A percentile compares a stretch with the other conserved stretches of the same genome.
These are phyloP conservation scores for Elgonia sp. DNA, from an alignment of 2,888 invertebrate species.

Conservation along the genomic window DNA sequence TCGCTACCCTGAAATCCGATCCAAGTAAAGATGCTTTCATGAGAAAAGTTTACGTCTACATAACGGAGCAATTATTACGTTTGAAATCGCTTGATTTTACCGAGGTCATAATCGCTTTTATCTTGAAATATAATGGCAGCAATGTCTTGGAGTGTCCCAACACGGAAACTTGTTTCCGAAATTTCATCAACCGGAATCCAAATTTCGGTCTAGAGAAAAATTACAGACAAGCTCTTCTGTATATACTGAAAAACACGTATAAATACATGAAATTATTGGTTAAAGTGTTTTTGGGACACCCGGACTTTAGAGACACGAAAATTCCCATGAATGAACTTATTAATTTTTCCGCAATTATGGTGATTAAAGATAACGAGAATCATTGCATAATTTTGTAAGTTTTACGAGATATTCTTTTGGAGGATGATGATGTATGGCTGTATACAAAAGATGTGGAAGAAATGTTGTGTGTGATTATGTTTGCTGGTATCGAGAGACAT, in stretches of 20 bases:
- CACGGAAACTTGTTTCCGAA: conserved; percentile 78
- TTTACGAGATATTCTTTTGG: conserved; percentile 66
- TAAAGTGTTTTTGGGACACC: conserved; percentile 81
- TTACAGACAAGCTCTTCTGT: conserved; percentile 74
- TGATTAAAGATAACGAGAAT: conserved; percentile 75
- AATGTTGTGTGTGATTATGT: conserved; percentile 58
- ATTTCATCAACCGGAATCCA: conserved; percentile 79
- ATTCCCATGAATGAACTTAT: conserved; percentile 80
- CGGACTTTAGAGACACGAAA: conserved; percentile 77
- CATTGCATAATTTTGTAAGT: conserved; percentile 74
- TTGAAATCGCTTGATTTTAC: conserved; percentile 79
- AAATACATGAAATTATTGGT: conserved; percentile 81
- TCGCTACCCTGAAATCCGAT: conserved; percentile 76
- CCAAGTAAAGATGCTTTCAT: conserved; percentile 74
- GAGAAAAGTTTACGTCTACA: conserved; percentile 72
- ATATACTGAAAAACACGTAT: conserved; percentile 79
- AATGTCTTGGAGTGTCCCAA: conserved; percentile 78
- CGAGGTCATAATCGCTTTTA: conserved; percentile 79
- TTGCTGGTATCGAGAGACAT: conserved; percentile 68
- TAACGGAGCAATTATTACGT: conserved; percentile 76
- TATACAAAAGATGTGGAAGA: conserved; percentile 77
- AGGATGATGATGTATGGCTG: conserved; percentile 58
- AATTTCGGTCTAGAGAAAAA: conserved; percentile 73
- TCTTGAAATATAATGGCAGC: conserved; percentile 79
- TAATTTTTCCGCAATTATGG: conserved; percentile 80